These are phyloP conservation scores for Parambassis ranga DNA, from an alignment of 2,797 vertebrate genomes.

Conservation along the genomic window DNA sequence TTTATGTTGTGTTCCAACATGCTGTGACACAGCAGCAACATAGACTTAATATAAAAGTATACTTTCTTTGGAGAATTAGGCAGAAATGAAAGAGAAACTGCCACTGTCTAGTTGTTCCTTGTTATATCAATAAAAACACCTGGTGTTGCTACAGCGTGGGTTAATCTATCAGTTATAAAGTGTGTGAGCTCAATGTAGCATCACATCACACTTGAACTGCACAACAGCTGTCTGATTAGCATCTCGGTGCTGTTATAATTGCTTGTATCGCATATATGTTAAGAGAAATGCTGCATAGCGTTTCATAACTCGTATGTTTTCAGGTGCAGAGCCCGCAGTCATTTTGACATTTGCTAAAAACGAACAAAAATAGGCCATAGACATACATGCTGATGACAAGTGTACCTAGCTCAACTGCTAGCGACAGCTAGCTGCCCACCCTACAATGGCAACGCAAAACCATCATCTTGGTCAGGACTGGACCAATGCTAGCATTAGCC, in stretches of 20 bases:
- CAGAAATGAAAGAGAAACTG: slow-evolving; percentile 65
- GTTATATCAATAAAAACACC: neutral
- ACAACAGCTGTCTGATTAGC: slow-evolving; percentile 42
- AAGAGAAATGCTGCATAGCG: neutral
- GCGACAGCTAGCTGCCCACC: slow-evolving; percentile 63
- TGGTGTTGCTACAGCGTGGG: neutral
- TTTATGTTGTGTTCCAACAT: neutral
- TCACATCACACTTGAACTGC: slow-evolving; percentile 33
- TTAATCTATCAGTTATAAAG: neutral
- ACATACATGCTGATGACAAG: slow-evolving; percentile 59
- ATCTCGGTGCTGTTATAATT: slow-evolving; percentile 8
- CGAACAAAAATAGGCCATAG: slow-evolving; percentile 42
- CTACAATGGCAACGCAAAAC: slow-evolving; percentile 55
- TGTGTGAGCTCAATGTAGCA: slow-evolving; percentile 34
- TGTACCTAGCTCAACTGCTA: slow-evolving; percentile 65
- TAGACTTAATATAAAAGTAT: neutral
- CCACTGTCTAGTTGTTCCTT: neutral
- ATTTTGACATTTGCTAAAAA: neutral
- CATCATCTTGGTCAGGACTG: slow-evolving; percentile 14
- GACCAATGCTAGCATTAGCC: slow-evolving; percentile 13
- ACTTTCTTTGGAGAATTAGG: slow-evolving; percentile 4
- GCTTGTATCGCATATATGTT: neutral
- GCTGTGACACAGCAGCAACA: slow-evolving; percentile 29
- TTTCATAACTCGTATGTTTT: no score
- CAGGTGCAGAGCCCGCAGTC: neutral